Evolutionary conservation across 2,888 invertebrate species (phyloP), one percentile per base, ranked within the genome.

Genomic region (Leptinotarsa juncta): DNA sequence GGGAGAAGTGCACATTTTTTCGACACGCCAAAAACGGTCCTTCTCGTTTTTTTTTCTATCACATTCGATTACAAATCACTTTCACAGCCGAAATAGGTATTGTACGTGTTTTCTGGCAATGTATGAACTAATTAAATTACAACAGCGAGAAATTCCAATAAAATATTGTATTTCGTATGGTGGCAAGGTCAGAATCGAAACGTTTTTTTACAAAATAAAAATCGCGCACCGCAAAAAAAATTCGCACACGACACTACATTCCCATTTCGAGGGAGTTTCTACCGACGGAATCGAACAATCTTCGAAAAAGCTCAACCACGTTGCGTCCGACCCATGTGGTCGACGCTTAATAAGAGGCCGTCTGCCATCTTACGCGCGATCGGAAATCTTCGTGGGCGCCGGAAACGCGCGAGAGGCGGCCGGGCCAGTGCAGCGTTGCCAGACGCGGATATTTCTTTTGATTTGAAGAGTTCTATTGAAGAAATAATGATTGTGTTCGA

Each of bases 291-390:
- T 42, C 10, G 42, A 42, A 42, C 10, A 10, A 42, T 42, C 42
- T 78, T 74, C 66, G 69, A 26, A 67, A 73, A 75, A 77, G 16
- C 77, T 82, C 80, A 82, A 86, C 84, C 85, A 87, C 87, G 86
- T 86, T 86, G 88, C 87, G 88, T 86, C 84, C 88, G 88, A 88
- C 87, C 88, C 88, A 88, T 88, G 88, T 86, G 88, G 88, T 85
- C 88, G 87, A 86, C 88, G 87, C 88, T 84, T 83, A 87, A 85
- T 86, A 84, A 84, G 84, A 85, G 84, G 81, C 79, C 70, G 83
- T 80, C 85, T 83, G 87, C 87, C 87, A 87, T 87, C 81, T 87
- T 87, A 81, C 69, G 78, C 75, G 73, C 71, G 50, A 71, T 85
- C 84, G 85, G 80, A 18, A 66, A 53, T 77, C 71, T 77, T 82